Evolutionary conservation across 2,797 vertebrate species (phyloP).

Genomic region (Hydrocynus forskahlii): DNA sequence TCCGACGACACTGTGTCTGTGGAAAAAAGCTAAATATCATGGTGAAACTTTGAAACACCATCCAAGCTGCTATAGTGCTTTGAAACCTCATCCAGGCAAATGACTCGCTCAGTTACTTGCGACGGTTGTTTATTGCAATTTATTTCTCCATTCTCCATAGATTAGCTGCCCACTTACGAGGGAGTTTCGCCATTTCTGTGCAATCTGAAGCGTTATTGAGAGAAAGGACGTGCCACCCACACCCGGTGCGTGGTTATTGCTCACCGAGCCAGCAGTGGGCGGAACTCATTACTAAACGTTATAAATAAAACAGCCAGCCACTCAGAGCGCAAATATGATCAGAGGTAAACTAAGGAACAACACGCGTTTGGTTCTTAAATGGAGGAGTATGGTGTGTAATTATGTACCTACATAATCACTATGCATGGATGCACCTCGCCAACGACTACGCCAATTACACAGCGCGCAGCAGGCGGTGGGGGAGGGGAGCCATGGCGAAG

Average conservation of each 20-base stretch:
- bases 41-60: background rate
- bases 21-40: background rate
- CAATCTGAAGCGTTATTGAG: slow-evolving; percentile 29
- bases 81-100: background rate
- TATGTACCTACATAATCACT: slow-evolving; percentile 76
- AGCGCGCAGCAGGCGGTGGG: slow-evolving; percentile 64
- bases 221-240: slow-evolving; percentile 36
- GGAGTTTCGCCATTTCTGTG: slow-evolving; percentile 26
- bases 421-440: slow-evolving; percentile 71
- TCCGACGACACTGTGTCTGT: background rate
- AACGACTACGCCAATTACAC: slow-evolving; percentile 76
- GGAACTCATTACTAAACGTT: slow-evolving; percentile 45
- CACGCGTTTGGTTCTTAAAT: slow-evolving; percentile 4
- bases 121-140: slow-evolving; percentile 27
- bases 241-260: slow-evolving; percentile 21
- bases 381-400: slow-evolving; percentile 59
- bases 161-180: slow-evolving; percentile 34
- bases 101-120: background rate
- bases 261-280: slow-evolving; percentile 40
- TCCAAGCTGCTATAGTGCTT: background rate
- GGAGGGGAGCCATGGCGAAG: slow-evolving; percentile 70
- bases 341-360: slow-evolving; percentile 40
- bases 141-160: slow-evolving; percentile 35
- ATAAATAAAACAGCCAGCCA: slow-evolving; percentile 52
- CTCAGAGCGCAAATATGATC: slow-evolving; percentile 30